Percentiles rank a stretch among this genome's conserved stretches.
Evolutionary conservation across 2,797 vertebrate genomes (phyloP).

Genomic region (Sciurus vulgaris): DNA sequence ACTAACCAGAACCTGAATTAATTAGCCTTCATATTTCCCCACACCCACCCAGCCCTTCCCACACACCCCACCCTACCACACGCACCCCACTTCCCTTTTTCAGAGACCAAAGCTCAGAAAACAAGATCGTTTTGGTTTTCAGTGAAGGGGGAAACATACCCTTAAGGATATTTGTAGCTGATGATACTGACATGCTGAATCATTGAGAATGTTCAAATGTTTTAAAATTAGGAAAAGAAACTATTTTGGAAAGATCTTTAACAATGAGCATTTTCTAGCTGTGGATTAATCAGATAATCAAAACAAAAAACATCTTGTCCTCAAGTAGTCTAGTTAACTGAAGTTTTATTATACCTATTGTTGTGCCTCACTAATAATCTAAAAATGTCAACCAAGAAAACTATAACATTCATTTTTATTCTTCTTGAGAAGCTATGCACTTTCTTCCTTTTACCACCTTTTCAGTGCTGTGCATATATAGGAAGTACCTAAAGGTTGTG

Average conservation of each 20-base stretch:
- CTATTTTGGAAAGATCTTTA: conserved; percentile 53
- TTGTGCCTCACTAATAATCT: conserved; percentile 30
- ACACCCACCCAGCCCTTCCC: conserved; percentile 5
- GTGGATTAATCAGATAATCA: conserved; percentile 23
- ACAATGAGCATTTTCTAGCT: conserved; percentile 55
- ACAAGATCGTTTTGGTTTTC: conserved; percentile 73
- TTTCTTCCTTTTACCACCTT: conserved; percentile 21
- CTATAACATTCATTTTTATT: conserved; percentile 40
- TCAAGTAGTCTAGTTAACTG: conserved; percentile 14
- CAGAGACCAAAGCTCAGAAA: conserved; percentile 75
- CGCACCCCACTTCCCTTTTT: conserved; percentile 75
- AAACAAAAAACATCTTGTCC: conserved; percentile 51
- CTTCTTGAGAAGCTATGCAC: conserved; percentile 50
- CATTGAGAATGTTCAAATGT: conserved; percentile 51
- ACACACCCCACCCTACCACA: conserved; percentile 52
- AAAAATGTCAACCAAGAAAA: not conserved
- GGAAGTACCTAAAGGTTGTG: conserved; percentile 16
- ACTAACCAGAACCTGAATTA: conserved; percentile 64
- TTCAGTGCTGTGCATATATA: conserved; percentile 2
- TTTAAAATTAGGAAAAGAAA: conserved; percentile 63
- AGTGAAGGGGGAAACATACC: not conserved
- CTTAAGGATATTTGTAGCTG: conserved; percentile 48
- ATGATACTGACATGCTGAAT: conserved; percentile 66
- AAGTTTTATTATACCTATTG: conserved; percentile 51
- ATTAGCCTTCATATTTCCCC: conserved; percentile 1